Evolutionary conservation across 1,140 invertebrate genomes (phyloP).

Genomic region (Brachionus rotundiformis): DNA sequence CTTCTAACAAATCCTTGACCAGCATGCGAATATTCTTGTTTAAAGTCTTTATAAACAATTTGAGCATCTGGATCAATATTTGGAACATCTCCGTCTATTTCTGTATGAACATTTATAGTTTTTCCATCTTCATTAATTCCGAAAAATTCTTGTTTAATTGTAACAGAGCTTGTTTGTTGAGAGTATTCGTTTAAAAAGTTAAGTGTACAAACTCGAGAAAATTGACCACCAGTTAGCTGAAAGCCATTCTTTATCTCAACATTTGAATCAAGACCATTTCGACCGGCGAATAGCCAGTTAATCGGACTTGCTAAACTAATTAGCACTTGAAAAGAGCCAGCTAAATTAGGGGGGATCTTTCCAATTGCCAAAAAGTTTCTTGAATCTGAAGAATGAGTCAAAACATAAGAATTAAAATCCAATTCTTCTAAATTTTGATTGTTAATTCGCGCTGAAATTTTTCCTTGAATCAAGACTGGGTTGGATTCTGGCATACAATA

Average conservation of each 20-base stretch:
- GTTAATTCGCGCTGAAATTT: constrained; percentile 1
- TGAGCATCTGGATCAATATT: constrained; percentile 44
- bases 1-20: constrained; percentile 23
- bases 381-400: constrained; percentile 47
- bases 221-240: constrained; percentile 19
- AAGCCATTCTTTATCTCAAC: constrained; percentile 45
- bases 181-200: constrained; percentile 31
- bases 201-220: constrained; percentile 8
- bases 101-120: constrained; percentile 17
- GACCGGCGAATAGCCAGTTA: constrained; percentile 44
- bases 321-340: constrained; percentile 22
- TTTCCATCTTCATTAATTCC: not conserved
- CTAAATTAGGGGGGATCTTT: constrained; percentile 1
- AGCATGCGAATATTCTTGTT: constrained; percentile 30
- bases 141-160: constrained; percentile 26
- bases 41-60: constrained; percentile 43
- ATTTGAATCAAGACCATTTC: not conserved
- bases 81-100: constrained; percentile 26
- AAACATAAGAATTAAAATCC: constrained; percentile 45
- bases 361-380: constrained; percentile 47
- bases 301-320: constrained; percentile 11
- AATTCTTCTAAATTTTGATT: constrained; percentile 24
- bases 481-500: constrained; percentile 30
- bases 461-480: not conserved
- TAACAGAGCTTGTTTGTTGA: constrained; percentile 25